phyloP scores from a whole-genome alignment of 2,797 vertebrate genomes.

The Poecilia wingei region DNA sequence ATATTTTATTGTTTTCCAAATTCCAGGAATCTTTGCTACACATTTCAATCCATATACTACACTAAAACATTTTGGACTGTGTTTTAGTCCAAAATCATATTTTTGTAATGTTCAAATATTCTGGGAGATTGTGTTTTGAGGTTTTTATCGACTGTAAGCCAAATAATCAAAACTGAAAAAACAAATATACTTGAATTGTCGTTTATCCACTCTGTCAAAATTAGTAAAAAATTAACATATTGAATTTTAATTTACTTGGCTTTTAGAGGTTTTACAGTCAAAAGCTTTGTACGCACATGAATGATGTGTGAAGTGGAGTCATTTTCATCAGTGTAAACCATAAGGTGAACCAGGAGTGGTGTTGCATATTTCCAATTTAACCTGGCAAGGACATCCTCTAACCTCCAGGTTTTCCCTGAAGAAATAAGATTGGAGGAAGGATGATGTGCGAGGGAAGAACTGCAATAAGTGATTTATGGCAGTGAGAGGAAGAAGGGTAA shows the following conservation, averaged over 20 bases:
- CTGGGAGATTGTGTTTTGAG: no score
- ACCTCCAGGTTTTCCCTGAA: conserved; percentile 85
- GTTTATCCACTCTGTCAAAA: not conserved
- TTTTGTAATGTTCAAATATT: no score
- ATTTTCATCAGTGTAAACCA: conserved; percentile 90
- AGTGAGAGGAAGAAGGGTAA: conserved; percentile 1
- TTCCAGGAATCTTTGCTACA: no score
- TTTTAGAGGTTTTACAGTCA: not conserved
- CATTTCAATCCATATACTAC: no score
- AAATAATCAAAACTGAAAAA: not conserved
- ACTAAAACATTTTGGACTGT: no score
- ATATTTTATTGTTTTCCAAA: no score
- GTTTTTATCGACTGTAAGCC: no score
- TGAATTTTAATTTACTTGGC: not conserved
- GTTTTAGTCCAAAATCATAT: no score
- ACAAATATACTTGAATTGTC: not conserved
- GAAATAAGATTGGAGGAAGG: conserved; percentile 13
- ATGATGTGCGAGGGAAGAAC: not conserved
- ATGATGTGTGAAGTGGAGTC: conserved; percentile 91
- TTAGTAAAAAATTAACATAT: not conserved
- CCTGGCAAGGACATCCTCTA: conserved; percentile 86
- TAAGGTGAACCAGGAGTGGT: conserved; percentile 90
- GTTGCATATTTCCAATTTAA: conserved; percentile 91
- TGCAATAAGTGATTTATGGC: not conserved
- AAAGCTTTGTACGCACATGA: conserved; percentile 86